Conservation (phyloP, 2,797 vertebrate genomes). For the Siniperca scherzeri region DNA sequence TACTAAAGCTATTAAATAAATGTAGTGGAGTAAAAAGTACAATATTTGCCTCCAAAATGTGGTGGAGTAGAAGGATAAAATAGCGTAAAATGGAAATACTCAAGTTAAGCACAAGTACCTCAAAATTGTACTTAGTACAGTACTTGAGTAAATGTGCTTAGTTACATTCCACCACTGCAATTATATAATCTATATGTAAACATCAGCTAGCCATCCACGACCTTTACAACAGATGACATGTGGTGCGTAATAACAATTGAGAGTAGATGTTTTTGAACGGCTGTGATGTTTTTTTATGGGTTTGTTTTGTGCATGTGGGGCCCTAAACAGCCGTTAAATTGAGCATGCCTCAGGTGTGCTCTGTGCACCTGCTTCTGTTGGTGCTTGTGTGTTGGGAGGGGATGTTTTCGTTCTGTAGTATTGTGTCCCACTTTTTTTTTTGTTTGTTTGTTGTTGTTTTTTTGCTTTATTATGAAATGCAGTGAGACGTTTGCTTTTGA, state of each 20-base stretch:
- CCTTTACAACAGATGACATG: neutral
- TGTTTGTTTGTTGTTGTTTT: too few species aligned
- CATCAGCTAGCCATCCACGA: neutral
- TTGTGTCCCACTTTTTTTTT: neutral
- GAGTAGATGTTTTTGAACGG: too few species aligned
- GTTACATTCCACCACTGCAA: too few species aligned
- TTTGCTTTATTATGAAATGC: neutral
- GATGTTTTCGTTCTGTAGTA: neutral
- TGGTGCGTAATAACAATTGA: neutral
- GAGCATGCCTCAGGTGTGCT: neutral
- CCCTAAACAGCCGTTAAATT: neutral
- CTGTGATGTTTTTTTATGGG: neutral
- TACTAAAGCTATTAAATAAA: too few species aligned
- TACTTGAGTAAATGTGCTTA: too few species aligned
- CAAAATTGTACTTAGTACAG: too few species aligned
- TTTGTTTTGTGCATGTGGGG: conserved; percentile 1
- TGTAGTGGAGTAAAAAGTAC: too few species aligned
- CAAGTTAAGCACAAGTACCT: too few species aligned
- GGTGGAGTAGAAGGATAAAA: too few species aligned
- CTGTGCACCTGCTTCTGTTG: neutral
- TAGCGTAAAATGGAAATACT: too few species aligned
- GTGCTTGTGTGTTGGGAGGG: neutral
- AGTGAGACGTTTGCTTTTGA: neutral
- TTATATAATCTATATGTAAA: too few species aligned
- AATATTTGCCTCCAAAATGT: too few species aligned